Evolutionary conservation across 2,113 vertebrate genomes (phyloP), one percentile per base, ranked within the genome.

Genomic region (Anoplopoma fimbria): DNA sequence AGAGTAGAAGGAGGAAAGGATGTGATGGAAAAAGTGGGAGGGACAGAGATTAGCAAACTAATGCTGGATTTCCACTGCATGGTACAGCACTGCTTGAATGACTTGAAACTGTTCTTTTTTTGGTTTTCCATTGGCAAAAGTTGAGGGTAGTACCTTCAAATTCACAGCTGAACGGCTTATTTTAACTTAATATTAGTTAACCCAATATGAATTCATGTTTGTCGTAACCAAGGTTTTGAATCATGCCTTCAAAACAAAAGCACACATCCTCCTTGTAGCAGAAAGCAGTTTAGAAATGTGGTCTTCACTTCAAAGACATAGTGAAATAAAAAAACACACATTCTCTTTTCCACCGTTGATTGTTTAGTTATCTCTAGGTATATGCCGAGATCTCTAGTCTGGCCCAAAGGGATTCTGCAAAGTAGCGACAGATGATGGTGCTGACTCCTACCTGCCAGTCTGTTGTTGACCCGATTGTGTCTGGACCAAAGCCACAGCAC

Each of bases 381-480:
- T 14, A 6, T 21, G 31, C 17, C 19, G 10, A 61, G 31, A 34
- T 23, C 29, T 64, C 27, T 47, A 36, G 4, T 31, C 9, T 49
- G 12, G 19, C 31, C 4, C 25, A 71, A 15, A 62, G 9, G 53
- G 1, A 82, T 38, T 25, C 33, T 71, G 27, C 49, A 64, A 38
- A 34, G 45, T 34, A 23, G 10, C 0, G 2, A 38, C 49, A 12
- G 13, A 47, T 25, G 38, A 60, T 3, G 2, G 8, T 25, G 40
- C 8, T 0, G 55, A 21, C 63, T 60, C 84, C 9, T 88, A 99
- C 98, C 98, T 4, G 97, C 95, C 13, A 99, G 91, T 83, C 97
- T 96, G 81, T 94, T 95, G 3, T 99, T 99, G 90, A 98, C 98
- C 0, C 17, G 81, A 65, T 99, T 99, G 95, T 99, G 98, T 60